Conservation (phyloP, 1,140 invertebrate genomes). For the Rhynchophorus ferrugineus region DNA sequence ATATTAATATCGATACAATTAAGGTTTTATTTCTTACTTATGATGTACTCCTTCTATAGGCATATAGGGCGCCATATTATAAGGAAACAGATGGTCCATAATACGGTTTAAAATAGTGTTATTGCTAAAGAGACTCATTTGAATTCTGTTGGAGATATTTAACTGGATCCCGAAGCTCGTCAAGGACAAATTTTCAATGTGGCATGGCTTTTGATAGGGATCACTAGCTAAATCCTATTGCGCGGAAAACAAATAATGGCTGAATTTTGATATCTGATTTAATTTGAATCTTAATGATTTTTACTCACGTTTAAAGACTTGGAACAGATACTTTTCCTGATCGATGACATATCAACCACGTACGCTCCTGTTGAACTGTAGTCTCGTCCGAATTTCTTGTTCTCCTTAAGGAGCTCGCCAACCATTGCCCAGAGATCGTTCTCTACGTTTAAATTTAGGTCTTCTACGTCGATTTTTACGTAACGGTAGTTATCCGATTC, state of each 20-base stretch:
- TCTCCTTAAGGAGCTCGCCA: constrained; percentile 22
- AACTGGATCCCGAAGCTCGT: constrained; percentile 49
- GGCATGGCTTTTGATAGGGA: constrained; percentile 11
- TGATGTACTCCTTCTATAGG: constrained; percentile 40
- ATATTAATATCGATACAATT: constrained; percentile 47
- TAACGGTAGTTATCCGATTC: constrained; percentile 57
- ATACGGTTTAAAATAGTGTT: constrained; percentile 39
- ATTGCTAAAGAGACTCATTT: constrained; percentile 39
- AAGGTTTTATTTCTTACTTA: constrained; percentile 48
- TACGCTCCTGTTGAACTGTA: constrained; percentile 20
- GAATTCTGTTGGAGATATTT: constrained; percentile 59
- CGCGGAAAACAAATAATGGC: not conserved
- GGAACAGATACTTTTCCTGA: constrained; percentile 26
- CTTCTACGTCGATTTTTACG: constrained; percentile 61
- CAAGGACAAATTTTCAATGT: constrained; percentile 46
- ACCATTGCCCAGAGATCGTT: constrained; percentile 58
- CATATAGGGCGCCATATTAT: constrained; percentile 38
- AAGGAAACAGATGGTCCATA: constrained; percentile 37
- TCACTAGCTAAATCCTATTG: not conserved
- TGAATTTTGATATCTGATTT: too few relatives aligned
- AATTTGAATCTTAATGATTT: constrained; percentile 21
- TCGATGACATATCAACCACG: constrained; percentile 29
- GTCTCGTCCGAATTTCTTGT: constrained; percentile 27
- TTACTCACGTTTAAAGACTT: too few relatives aligned
- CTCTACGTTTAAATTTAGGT: constrained; percentile 67